Base-by-base conservation (phyloP, 2,113 vertebrate genomes). In the Rafetus swinhoei region DNA sequence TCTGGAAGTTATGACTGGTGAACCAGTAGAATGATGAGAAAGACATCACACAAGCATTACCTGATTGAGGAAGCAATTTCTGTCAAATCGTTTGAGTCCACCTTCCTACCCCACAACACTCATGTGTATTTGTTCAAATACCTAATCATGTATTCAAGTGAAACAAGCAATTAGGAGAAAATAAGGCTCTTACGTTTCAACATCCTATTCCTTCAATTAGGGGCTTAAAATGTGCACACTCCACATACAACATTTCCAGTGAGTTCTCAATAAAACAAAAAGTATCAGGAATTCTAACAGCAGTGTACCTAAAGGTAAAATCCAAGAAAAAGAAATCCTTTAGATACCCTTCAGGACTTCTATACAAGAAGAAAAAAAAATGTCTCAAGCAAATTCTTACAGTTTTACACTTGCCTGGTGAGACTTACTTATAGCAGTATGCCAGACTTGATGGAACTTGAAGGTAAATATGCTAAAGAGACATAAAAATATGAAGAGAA, bases 41-140 rank as follows among this genome's bases (percentile, higher is more conserved):
- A 77, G 39, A 50, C 7, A 45, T 86, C 89, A 85, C 93, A 93
- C 86, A 97, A 94, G 86, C 5, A 1, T 22, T 94, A 88, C n/a
- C 90, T 93, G 84, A 95, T 93, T 56, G 79, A 95, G 85, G 95
- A 96, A 97, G 92, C 93, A 85, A 86, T 96, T 96, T 96, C 95
- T 84, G 93, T 96, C 87, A 93, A 93, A 93, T 80, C 93, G 90
- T 87, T 1, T 0, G 95, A 84, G 89, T 87, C 97, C 82, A 89
- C 85, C 97, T 94, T 95, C n/a, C 9, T 32, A 83, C 87, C 81
- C 87, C 87, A n/a, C 95, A 91, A 95, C 95, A 94, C 95, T 93
- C 83, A 95, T 93, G 84, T 92, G 16, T 96, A 96, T 96, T 97
- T 97, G 94, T 96, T 90, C 90, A 88, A 96, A 62, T 45, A 94